phyloP scores from a whole-genome alignment of 2,113 vertebrate species.

The Psilopogon haemacephalus region DNA sequence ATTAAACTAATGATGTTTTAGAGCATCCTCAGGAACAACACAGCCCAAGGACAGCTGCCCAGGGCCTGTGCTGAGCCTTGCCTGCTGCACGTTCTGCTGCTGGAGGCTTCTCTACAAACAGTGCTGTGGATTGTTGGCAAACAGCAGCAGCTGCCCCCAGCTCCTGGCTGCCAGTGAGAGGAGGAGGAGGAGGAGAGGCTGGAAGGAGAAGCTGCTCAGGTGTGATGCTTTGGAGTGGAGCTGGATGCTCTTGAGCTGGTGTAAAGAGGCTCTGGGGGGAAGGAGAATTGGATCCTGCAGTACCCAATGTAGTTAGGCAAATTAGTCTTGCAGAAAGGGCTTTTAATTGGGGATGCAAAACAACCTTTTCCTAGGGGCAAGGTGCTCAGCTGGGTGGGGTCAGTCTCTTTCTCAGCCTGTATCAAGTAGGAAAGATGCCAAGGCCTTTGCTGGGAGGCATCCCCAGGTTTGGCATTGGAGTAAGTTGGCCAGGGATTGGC shows the following conservation, averaged over 20 bases:
- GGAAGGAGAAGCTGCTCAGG: neutral
- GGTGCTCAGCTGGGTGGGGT: neutral
- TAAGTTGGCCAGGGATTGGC: too few species aligned
- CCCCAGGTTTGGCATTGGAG: neutral
- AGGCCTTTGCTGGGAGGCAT: neutral
- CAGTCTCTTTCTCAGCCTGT: too few species aligned
- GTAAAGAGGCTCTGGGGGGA: neutral
- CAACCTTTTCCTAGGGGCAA: neutral
- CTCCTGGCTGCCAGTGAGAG: neutral
- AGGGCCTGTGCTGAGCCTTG: neutral
- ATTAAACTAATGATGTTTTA: conserved; percentile 69
- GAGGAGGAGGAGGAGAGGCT: neutral
- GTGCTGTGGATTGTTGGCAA: neutral
- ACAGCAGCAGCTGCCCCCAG: neutral
- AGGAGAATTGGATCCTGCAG: neutral
- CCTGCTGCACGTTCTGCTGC: neutral
- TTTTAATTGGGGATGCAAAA: neutral
- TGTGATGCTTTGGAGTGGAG: neutral
- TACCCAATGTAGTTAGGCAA: neutral
- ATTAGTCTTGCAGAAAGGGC: neutral
- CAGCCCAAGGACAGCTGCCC: conserved; percentile 64
- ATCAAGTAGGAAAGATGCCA: neutral
- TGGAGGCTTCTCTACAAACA: neutral
- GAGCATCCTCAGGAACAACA: conserved; percentile 56
- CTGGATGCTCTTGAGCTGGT: accelerated